A percentile compares a stretch with the other conserved stretches of the same genome.
Evolutionary conservation across 2,797 vertebrate species (phyloP).

Genomic region (Morus bassanus): DNA sequence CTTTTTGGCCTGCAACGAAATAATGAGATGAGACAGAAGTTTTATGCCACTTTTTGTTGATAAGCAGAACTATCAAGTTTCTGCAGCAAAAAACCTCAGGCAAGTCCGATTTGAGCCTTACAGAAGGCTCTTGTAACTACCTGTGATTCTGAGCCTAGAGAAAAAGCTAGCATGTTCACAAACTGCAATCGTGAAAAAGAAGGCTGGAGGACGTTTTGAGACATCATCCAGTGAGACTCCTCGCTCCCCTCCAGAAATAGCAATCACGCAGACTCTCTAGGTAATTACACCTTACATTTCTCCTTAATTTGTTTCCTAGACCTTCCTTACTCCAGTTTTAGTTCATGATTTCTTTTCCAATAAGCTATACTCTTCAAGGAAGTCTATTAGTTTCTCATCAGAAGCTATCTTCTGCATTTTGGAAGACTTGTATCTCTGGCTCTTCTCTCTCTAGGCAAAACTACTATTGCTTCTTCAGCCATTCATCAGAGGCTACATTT

Average conservation of each 20-base stretch:
- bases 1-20: not conserved
- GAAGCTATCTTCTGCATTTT: not conserved
- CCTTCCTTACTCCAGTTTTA: not conserved
- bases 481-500: not conserved
- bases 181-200: not conserved
- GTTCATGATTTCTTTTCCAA: not conserved
- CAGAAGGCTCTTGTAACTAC: not conserved
- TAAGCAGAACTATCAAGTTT: not conserved
- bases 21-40: not conserved
- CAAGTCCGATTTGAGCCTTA: not conserved
- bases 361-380: not conserved
- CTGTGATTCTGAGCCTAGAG: not conserved
- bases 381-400: not conserved
- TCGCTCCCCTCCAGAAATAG: not conserved
- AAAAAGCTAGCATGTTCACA: not conserved
- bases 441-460: not conserved
- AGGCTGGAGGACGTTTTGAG: not conserved
- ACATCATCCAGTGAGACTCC: fast-evolving
- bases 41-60: not conserved
- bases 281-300: not conserved
- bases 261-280: not conserved
- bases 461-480: not conserved
- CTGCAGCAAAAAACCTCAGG: fast-evolving
- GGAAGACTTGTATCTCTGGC: not conserved
- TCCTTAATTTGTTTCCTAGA: not conserved